Evolutionary conservation across 2,888 invertebrate genomes (phyloP), one percentile per base, ranked within the genome.

Genomic region (Tridacna crocea): DNA sequence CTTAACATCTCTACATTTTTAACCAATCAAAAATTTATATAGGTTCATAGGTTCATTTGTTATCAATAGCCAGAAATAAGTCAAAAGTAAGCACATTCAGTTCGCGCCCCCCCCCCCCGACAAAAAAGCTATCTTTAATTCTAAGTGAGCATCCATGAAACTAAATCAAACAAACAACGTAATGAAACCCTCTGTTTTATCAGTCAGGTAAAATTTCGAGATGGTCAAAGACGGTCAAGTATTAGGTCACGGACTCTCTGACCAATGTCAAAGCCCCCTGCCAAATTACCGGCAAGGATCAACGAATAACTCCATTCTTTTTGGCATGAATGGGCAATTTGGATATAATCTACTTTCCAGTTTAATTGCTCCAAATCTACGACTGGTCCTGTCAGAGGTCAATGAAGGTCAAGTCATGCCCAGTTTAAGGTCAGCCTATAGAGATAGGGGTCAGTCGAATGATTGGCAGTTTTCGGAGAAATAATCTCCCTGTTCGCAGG

Each of bases 311-410:
- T 72, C 85, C 79, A 66, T 79, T 61, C 74, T 36, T 55, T 68
- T 75, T 77, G 51, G 70, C 70, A 70, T 82, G 80, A 82, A 83
- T 81, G 72, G 74, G 73, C 83, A 86, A 86, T 86, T 86, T 78
- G 80, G 70, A 78, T 80, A 86, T 86, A 86, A 86, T 86, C 82
- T 86, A 86, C 86, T 82, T 51, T 65, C 70, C 68, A 66, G 76
- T 86, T 86, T 86, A 86, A 86, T 86, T 86, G 86, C 82, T 74
- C 74, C 63, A 79, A 86, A 82, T 86, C 84, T 83, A 80, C 77
- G 77, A 72, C 70, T 75, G 58, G 84, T 70, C 83, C 78, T 76
- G 77, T 77, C 74, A 77, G 73, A 61, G 86, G 84, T 83, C 84
- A 76, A 51, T 15, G 47, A 65, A 74, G 86, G 86, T 84, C 86